Conservation (phyloP, 2,797 vertebrate genomes). For the Tolypeutes matacus region DNA sequence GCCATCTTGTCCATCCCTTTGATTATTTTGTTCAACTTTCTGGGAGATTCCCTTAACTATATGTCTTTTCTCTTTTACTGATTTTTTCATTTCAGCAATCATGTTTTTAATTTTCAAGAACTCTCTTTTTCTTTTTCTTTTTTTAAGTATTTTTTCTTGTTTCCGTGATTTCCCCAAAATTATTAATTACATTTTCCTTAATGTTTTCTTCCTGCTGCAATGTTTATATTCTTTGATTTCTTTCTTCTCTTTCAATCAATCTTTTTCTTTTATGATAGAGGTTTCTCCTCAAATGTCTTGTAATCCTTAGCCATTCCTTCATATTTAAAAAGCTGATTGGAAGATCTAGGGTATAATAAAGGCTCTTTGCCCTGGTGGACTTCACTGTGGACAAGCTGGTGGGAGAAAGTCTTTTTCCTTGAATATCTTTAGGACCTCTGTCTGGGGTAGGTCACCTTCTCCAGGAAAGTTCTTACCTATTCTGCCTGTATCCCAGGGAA, state of each 20-base stretch:
- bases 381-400: background rate
- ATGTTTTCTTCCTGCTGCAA: background rate
- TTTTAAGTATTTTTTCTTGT: background rate
- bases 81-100: slow-evolving; percentile 31
- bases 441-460: background rate
- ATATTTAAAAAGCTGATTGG: background rate
- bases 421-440: background rate
- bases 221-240: background rate
- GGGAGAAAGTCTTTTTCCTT: background rate
- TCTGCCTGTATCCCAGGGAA: background rate
- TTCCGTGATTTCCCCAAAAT: background rate
- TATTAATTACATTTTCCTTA: background rate
- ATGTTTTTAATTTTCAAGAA: slow-evolving; percentile 25
- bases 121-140: slow-evolving; percentile 14
- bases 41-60: background rate
- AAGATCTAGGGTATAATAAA: background rate
- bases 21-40: background rate
- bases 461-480: background rate
- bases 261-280: background rate
- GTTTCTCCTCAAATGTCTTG: background rate
- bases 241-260: background rate
- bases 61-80: background rate
- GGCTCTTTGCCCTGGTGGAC: background rate
- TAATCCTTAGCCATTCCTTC: background rate
- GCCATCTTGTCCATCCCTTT: background rate